Percentiles rank a stretch among this genome's conserved stretches.
Evolutionary conservation across 2,113 vertebrate genomes (phyloP).

Genomic region (Corydoras sp.): DNA sequence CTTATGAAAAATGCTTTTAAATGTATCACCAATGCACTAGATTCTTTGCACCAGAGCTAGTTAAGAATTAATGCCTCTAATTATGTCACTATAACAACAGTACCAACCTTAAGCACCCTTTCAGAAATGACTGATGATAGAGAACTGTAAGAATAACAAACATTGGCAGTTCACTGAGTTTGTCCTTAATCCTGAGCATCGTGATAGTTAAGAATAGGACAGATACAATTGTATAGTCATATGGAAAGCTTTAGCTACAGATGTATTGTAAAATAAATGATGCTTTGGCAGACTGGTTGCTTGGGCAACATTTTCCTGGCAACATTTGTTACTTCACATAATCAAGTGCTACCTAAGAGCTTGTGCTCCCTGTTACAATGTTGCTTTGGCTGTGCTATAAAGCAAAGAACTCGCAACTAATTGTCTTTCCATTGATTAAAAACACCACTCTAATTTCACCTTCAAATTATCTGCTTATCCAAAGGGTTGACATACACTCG

Average conservation of each 20-base stretch:
- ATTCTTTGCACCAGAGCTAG: background rate
- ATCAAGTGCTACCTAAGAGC: background rate
- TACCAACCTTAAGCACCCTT: background rate
- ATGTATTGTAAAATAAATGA: background rate
- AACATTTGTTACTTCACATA: conserved; percentile 5
- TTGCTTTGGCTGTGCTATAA: background rate
- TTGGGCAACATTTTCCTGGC: conserved; percentile 2
- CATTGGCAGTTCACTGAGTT: background rate
- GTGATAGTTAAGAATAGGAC: no score
- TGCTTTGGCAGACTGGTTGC: conserved; percentile 6
- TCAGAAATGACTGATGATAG: background rate
- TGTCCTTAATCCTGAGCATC: no score
- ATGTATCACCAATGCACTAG: conserved; percentile 12
- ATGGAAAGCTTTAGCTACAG: background rate
- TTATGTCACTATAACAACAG: background rate
- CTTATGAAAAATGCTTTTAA: no score
- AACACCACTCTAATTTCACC: no score
- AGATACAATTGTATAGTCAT: background rate
- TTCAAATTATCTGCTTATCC: no score
- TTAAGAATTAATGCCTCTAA: background rate
- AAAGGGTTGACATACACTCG: no score
- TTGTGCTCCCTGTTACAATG: background rate
- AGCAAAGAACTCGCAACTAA: no score
- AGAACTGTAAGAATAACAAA: background rate
- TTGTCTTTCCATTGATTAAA: no score